phyloP scores from a whole-genome alignment of 2,113 vertebrate genomes.

The Amphiprion ocellaris region DNA sequence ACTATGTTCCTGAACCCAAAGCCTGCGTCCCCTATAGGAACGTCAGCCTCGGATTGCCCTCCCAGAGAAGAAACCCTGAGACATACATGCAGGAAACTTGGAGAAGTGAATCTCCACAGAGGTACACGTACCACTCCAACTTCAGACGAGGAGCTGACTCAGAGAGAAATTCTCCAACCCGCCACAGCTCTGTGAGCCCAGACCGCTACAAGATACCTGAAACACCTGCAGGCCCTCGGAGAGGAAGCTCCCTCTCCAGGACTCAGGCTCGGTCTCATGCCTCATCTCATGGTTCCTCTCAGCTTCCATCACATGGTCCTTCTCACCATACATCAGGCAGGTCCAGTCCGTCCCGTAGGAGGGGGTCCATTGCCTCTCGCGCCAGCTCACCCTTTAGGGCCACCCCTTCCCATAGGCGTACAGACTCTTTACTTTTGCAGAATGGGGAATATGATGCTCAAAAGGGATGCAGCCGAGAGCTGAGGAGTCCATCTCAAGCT shows the following conservation, averaged over 20 bases:
- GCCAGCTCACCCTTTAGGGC: slow-evolving; percentile 54
- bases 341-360: slow-evolving; percentile 80
- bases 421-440: slow-evolving; percentile 61
- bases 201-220: slow-evolving; percentile 71
- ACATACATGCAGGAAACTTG: slow-evolving; percentile 70
- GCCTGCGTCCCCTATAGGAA: slow-evolving; percentile 84
- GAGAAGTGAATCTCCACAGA: slow-evolving; percentile 85
- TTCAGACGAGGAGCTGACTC: slow-evolving; percentile 79
- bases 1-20: slow-evolving; percentile 83
- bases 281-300: slow-evolving; percentile 63
- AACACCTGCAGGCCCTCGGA: slow-evolving; percentile 42
- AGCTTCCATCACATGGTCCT: slow-evolving; percentile 68
- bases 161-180: slow-evolving; percentile 75
- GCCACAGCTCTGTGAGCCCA: slow-evolving; percentile 79
- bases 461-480: slow-evolving; percentile 55
- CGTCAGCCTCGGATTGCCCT: slow-evolving; percentile 83
- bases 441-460: slow-evolving; percentile 38
- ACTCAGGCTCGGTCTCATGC: slow-evolving; percentile 53
- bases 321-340: slow-evolving; percentile 79
- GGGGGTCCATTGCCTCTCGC: slow-evolving; percentile 67
- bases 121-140: slow-evolving; percentile 85
- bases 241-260: slow-evolving; percentile 71
- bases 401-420: slow-evolving; percentile 59
- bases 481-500: slow-evolving; percentile 77
- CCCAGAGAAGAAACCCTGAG: slow-evolving; percentile 77